Base-by-base conservation (phyloP, 2,888 invertebrate species). In the Cantharis rustica region DNA sequence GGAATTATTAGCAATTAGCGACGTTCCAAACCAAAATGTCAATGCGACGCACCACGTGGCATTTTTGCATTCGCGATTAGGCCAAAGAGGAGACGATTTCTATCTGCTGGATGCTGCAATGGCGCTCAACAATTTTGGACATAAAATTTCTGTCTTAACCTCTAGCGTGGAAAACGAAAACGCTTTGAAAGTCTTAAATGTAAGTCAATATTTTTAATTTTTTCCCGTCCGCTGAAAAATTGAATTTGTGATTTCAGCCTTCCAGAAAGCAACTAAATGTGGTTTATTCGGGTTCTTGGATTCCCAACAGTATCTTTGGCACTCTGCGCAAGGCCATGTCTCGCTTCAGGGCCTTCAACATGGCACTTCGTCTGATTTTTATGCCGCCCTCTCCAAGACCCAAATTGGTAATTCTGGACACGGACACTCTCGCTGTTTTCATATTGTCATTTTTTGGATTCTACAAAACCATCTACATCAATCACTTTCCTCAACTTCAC, bases 31-130 rank as follows among this genome's bases (percentile, higher is more conserved):
- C n/a, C 17, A 20, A 66, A 17, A 20, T 4, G 16, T 16, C 13
- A 64, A 11, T 16, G 11, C 20, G 11, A 7, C 64, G 2, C 64
- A 66, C 17, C 84, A 84, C 75, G 82, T 87, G 13, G 83, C 85
- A 16, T 83, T 87, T 73, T 80, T 87, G 76, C 87, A 86, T 73
- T 83, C 86, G 73, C 84, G 84, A 81, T 78, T 87, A 23, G 78
- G 82, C 5, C 86, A 83, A 72, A 81, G 83, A 72, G 80, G 82
- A 69, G 82, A 84, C 47, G 87, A 87, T 75, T 79, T 85, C 31
- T 87, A 86, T 75, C 80, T 87, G 3, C 72, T 86, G 15, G 86
- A 86, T 75, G 69, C 86, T 23, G 87, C 85, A 1, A 75, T 81
- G 47, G 86, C 85, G 17, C 80, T 85, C 20, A 81, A 84, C 68